Conservation (phyloP, 2,888 invertebrate species). For the Notodonta ziczac region DNA sequence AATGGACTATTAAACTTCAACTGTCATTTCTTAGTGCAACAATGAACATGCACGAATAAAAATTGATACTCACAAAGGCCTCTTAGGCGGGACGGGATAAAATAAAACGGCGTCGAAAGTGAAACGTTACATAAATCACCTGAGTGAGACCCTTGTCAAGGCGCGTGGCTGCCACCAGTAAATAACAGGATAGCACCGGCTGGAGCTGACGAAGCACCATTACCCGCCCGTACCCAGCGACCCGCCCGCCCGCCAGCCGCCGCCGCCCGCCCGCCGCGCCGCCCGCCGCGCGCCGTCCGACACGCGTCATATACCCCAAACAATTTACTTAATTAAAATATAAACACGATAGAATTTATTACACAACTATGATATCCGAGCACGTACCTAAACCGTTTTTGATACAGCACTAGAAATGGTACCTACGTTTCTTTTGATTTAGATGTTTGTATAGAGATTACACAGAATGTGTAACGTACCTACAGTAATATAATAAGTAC, state of each 20-base stretch:
- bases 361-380: slow-evolving; percentile 5
- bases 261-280: neutral
- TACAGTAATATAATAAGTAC: too few relatives aligned
- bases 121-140: slow-evolving; percentile 78
- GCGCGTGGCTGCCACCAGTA: slow-evolving; percentile 52
- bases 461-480: too few relatives aligned
- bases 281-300: neutral
- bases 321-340: slow-evolving; percentile 31
- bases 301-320: slow-evolving; percentile 8
- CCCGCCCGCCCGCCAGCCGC: neutral
- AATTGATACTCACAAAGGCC: slow-evolving; percentile 18
- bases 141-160: slow-evolving; percentile 70
- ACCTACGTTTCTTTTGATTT: neutral
- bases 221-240: slow-evolving; percentile 29
- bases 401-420: neutral
- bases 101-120: slow-evolving; percentile 66
- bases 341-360: slow-evolving; percentile 14
- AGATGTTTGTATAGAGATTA: too few relatives aligned
- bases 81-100: slow-evolving; percentile 48
- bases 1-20: too few relatives aligned
- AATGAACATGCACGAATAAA: neutral
- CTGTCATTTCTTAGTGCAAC: too few relatives aligned
- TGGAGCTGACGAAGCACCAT: slow-evolving; percentile 56
- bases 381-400: neutral
- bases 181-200: slow-evolving; percentile 62